Evolutionary conservation across 2,888 invertebrate species (phyloP), one percentile per base, ranked within the genome.

Genomic region (Andrena camellia): DNA sequence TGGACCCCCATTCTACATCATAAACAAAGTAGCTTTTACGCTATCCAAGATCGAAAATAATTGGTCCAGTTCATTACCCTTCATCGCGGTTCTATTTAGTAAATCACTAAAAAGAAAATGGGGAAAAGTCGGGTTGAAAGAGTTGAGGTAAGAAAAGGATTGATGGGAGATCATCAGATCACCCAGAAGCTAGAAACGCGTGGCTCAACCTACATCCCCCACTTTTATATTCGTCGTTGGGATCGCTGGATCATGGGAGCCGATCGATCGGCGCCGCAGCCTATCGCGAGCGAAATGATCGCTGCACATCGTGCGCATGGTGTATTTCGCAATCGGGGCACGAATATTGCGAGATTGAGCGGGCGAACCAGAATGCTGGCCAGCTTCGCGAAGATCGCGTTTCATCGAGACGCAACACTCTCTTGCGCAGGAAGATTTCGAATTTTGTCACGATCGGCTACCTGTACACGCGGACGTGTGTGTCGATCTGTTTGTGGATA

Each of bases 311-410:
- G 62, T 20, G 10, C 35, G 26, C 42, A 10, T 4, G 62, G 8
- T 35, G 63, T n/a, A 64, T 83, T 83, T 76, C 76, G 73, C 60
- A 83, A 83, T 57, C 6, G 7, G 5, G 31, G 8, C 57, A 13
- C 50, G 54, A 63, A 35, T 17, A 31, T 83, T 83, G 76, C 81
- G 77, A 71, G 60, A 83, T 52, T 7, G 59, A 42, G 17, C 48
- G 13, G 26, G n/a, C 57, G 73, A 73, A 77, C 73, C 42, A 73
- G 64, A 73, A 69, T 70, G n/a, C n/a, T 17, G 63, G 42, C 42
- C 62, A 60, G 26, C 23, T 52, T 67, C 26, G 67, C 23, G 20
- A 77, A 78, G 70, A 81, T 83, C 77, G 67, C 29, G 66, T 81
- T 77, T 70, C 66, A 48, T 73, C 4, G 50, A 50, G 13, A 5